A percentile compares a stretch with the other conserved stretches of the same genome.
phyloP scores from a whole-genome alignment of 2,888 invertebrate genomes.

The Pyrgus malvae region DNA sequence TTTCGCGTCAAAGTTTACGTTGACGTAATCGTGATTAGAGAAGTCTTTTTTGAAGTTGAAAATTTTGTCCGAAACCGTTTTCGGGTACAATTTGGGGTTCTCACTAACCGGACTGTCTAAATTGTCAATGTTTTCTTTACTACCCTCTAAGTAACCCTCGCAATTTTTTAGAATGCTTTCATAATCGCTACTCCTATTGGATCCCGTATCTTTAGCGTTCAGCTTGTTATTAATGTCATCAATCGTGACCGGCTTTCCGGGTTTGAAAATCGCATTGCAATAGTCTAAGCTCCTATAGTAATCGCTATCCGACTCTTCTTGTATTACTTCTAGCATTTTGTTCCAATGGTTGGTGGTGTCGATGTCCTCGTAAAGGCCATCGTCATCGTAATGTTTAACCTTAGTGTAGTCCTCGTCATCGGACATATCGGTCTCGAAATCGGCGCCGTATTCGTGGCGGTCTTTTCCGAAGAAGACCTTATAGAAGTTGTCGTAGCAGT shows the following conservation, averaged over 20 bases:
- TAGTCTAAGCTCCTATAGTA: slow-evolving; percentile 74
- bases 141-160: slow-evolving; percentile 44
- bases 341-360: slow-evolving; percentile 60
- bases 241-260: slow-evolving; percentile 34
- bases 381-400: slow-evolving; percentile 52
- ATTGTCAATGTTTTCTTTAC: slow-evolving; percentile 15
- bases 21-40: slow-evolving; percentile 65
- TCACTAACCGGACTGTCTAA: slow-evolving; percentile 32
- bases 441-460: slow-evolving; percentile 52
- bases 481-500: slow-evolving; percentile 76
- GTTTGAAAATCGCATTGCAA: slow-evolving; percentile 53
- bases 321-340: slow-evolving; percentile 60
- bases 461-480: slow-evolving; percentile 67
- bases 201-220: slow-evolving; percentile 33
- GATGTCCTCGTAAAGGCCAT: slow-evolving; percentile 65
- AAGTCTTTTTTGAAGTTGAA: slow-evolving; percentile 73
- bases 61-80: slow-evolving; percentile 65
- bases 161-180: slow-evolving; percentile 57
- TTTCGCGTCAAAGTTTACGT: slow-evolving; percentile 50
- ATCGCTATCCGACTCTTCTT: slow-evolving; percentile 75
- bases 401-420: slow-evolving; percentile 33
- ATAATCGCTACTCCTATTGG: slow-evolving; percentile 39
- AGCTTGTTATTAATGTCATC: slow-evolving; percentile 41
- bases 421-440: slow-evolving; percentile 44
- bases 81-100: slow-evolving; percentile 56